Base-by-base conservation (phyloP, 2,888 invertebrate genomes). In the Muschampia plurimacula region DNA sequence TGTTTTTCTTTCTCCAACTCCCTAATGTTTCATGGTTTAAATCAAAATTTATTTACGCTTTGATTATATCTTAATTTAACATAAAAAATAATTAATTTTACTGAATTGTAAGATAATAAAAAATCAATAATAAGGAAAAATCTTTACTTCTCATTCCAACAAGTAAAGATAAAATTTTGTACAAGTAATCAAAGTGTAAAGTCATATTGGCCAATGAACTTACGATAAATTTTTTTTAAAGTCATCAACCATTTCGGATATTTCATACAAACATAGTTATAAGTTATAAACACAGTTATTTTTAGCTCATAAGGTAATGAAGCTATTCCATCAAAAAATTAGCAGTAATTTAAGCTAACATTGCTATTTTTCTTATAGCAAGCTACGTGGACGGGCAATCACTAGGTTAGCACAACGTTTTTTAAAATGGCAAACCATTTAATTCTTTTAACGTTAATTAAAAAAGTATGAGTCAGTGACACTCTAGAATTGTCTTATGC, bases 361-460 rank as follows among this genome's bases (percentile, higher is more conserved):
- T 15, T 63, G 72, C 72, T 72, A 83, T 92, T 90, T 89, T 86
- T 90, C 91, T 95, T 95, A 94, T 95, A 97, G 97, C 96, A 96
- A 96, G 96, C 96, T 97, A 84, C 96, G 96, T 92, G 97, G 97
- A 95, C 96, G 96, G 95, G 96, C 95, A 93, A 93, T 97, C 91
- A 96, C 96, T 96, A 96, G 96, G 96, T 96, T 96, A 96, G 96
- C 95, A 73, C 62, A 44, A 95, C 94, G 86, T 84, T 85, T 81
- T 77, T 74, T 75, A 67, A 15, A 55, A 7, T n/a, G 66, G 63
- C 62, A 72, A 67, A 55, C 41, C 73, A 65, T 73, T 69, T 73
- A 68, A 68, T 73, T 69, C 62, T 64, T 60, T 32, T 36, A 55
- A n/a, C 4, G 2, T 55, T 55, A 15, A 15, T 55, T 55, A 55